Evolutionary conservation across 2,888 invertebrate species (phyloP).

Genomic region (Tethea ocularis): DNA sequence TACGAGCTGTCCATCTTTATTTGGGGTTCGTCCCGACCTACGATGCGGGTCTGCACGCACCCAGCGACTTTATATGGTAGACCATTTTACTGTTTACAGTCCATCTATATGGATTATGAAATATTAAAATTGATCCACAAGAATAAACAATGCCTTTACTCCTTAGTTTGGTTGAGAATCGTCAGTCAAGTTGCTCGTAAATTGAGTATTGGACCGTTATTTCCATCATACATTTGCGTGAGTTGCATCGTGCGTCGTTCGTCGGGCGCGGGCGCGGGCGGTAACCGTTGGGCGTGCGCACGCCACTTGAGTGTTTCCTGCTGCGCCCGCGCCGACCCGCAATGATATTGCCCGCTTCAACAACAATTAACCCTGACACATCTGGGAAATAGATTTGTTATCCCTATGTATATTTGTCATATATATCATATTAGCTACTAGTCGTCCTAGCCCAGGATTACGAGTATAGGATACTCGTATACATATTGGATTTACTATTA

Average conservation of each 20-base stretch:
- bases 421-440: too few relatives aligned
- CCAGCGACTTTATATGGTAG: too few relatives aligned
- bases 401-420: too few relatives aligned
- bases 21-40: not conserved
- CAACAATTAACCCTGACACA: not conserved
- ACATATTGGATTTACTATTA: too few relatives aligned
- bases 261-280: not conserved
- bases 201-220: not conserved
- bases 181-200: not conserved
- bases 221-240: not conserved
- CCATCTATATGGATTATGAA: too few relatives aligned
- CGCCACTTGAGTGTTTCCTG: constrained; percentile 22
- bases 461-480: too few relatives aligned
- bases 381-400: too few relatives aligned
- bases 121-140: too few relatives aligned
- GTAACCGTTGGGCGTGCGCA: constrained; percentile 19
- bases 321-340: not conserved
- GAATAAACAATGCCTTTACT: too few relatives aligned
- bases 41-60: not conserved
- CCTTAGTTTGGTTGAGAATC: not conserved
- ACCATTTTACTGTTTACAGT: too few relatives aligned
- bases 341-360: not conserved
- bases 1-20: constrained; percentile 19
- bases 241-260: not conserved
- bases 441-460: too few relatives aligned